Percentiles rank a stretch among this genome's conserved stretches.
These are phyloP conservation scores for Patagioenas fasciata DNA, from an alignment of 2,113 vertebrate species.

Conservation along the genomic window DNA sequence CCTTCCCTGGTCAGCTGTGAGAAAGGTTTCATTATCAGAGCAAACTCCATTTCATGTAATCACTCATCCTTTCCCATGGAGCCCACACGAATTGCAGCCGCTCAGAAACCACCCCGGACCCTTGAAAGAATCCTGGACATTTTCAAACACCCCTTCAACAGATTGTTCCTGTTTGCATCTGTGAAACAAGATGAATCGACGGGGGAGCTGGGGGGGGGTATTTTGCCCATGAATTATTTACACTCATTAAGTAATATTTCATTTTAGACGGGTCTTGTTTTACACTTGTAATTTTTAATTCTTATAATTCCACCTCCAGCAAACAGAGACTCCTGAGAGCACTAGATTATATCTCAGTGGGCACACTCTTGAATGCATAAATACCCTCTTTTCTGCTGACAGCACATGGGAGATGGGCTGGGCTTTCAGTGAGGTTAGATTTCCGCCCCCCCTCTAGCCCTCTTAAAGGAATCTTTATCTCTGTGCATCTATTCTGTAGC, in stretches of 20 bases:
- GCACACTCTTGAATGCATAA: not conserved
- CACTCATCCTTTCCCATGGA: not conserved
- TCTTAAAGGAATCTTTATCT: slow-evolving; percentile 62
- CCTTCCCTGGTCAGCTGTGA: not conserved
- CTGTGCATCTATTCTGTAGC: not conserved
- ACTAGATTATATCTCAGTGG: slow-evolving; percentile 44
- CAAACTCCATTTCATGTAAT: not conserved
- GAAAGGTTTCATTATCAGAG: not conserved
- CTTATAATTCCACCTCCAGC: slow-evolving; percentile 45
- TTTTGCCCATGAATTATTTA: slow-evolving; percentile 58
- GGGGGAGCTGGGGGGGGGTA: not conserved
- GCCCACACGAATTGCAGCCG: not conserved
- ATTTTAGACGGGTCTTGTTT: slow-evolving; percentile 37
- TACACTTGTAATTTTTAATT: slow-evolving; percentile 61
- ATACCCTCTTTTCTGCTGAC: slow-evolving; percentile 26
- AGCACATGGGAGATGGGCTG: slow-evolving; percentile 6
- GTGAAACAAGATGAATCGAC: not conserved
- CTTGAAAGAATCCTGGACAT: not conserved
- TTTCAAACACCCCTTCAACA: not conserved
- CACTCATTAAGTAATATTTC: slow-evolving; percentile 20
- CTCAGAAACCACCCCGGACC: not conserved
- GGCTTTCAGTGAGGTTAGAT: not conserved
- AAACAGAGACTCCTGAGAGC: slow-evolving; percentile 3
- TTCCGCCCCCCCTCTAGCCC: accelerated
- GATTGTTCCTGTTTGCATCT: not conserved